These are phyloP conservation scores for zebrafish (Danio rerio) DNA, from an alignment of 2,113 vertebrate genomes.

Conservation along the genomic window DNA sequence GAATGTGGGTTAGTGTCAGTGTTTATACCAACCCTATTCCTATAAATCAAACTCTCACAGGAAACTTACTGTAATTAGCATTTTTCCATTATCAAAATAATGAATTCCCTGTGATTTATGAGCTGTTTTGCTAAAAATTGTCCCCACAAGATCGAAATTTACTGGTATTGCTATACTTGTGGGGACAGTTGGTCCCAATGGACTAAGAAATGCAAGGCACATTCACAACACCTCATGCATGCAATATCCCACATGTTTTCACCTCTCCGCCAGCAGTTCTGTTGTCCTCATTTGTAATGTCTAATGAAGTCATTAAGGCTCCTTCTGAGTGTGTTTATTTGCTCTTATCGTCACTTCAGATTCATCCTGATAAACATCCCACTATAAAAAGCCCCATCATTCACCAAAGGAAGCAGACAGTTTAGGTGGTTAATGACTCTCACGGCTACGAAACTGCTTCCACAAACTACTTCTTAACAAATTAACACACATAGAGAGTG, in stretches of 20 bases:
- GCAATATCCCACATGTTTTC: not conserved
- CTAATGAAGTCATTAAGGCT: constrained; percentile 48
- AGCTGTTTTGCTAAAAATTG: no score
- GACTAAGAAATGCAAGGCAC: no score
- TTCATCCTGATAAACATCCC: constrained; percentile 33
- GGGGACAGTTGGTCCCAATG: no score
- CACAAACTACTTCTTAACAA: constrained; percentile 19
- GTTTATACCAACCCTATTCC: no score
- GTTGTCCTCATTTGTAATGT: constrained; percentile 29
- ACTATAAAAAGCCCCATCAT: constrained; percentile 23
- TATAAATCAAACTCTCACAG: no score
- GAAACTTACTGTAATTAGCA: no score
- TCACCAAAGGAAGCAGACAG: constrained; percentile 32
- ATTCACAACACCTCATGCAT: not conserved
- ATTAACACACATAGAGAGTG: not conserved
- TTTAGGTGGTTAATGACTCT: constrained; percentile 31
- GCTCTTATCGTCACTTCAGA: constrained; percentile 39
- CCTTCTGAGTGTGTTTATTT: constrained; percentile 38
- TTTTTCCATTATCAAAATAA: no score
- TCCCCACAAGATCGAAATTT: no score
- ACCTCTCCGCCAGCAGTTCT: constrained; percentile 2
- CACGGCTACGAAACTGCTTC: not conserved
- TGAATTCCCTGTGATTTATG: no score
- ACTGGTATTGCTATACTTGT: no score
- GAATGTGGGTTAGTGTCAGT: no score